Evolutionary conservation across 2,797 vertebrate species (phyloP).

Genomic region (Calcarius lapponicus): DNA sequence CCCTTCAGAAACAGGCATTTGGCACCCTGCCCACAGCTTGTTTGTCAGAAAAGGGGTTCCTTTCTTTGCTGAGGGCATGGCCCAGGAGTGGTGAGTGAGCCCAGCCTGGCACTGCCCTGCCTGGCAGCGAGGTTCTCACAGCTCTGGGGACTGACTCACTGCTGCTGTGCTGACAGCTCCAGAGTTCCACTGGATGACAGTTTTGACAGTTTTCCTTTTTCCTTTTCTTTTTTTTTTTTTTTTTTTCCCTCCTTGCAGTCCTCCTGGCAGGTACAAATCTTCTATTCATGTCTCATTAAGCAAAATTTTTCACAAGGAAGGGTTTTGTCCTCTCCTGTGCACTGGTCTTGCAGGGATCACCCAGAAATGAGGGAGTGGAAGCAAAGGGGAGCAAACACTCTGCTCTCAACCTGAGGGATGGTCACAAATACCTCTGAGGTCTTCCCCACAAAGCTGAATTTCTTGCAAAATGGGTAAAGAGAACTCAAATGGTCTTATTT

Average conservation of each 20-base stretch:
- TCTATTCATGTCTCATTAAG: not conserved
- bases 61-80: slow-evolving; percentile 1
- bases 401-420: not conserved
- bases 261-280: not conserved
- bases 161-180: not conserved
- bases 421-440: rapidly evolving
- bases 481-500: not conserved
- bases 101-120: not conserved
- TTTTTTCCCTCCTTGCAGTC: not conserved
- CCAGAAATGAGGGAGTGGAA: not conserved
- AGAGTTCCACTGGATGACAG: not conserved
- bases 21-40: slow-evolving; percentile 19
- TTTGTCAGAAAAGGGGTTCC: slow-evolving; percentile 31
- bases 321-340: not conserved
- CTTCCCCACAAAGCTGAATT: not conserved
- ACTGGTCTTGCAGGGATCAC: not conserved
- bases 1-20: slow-evolving; percentile 15
- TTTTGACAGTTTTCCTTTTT: not conserved
- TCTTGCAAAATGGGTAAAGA: not conserved
- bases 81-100: not conserved
- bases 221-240: not conserved
- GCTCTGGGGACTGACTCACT: slow-evolving; percentile 5
- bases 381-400: not conserved
- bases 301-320: not conserved
- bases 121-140: not conserved